Conservation (phyloP, 1,140 invertebrate species). For the Drosophila nigrodunni region DNA sequence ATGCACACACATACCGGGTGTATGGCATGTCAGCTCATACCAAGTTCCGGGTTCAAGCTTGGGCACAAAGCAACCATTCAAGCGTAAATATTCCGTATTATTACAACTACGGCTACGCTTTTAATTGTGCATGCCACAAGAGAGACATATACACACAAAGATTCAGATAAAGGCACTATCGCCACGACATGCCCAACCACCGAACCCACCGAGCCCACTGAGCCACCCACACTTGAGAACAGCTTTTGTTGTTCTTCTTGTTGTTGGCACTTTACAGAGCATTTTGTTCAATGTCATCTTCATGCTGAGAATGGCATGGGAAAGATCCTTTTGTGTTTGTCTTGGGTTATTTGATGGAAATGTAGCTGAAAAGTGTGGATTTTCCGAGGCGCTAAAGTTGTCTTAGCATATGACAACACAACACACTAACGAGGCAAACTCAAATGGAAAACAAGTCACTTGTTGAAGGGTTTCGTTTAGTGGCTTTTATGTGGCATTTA, state of each 20-base stretch:
- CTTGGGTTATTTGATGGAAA: conserved; percentile 59
- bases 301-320: neutral
- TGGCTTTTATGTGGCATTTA: conserved; percentile 12
- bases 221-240: conserved; percentile 23
- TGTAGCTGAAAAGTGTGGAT: conserved; percentile 77
- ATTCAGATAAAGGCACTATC: conserved; percentile 22
- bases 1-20: conserved; percentile 39
- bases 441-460: conserved; percentile 59
- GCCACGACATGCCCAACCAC: neutral
- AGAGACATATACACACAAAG: conserved; percentile 38
- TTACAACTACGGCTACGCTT: conserved; percentile 77
- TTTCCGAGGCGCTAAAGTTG: conserved; percentile 63
- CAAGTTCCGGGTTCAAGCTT: conserved; percentile 4
- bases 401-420: conserved; percentile 73
- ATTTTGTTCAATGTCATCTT: conserved; percentile 71
- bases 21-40: neutral
- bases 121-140: conserved; percentile 76
- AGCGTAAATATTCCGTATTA: conserved; percentile 80
- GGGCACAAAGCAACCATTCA: conserved; percentile 75
- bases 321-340: conserved; percentile 13
- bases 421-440: conserved; percentile 15
- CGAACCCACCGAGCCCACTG: neutral
- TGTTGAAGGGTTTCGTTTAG: conserved; percentile 60
- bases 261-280: conserved; percentile 45
- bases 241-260: conserved; percentile 31